phyloP scores from a whole-genome alignment of 1,140 invertebrate species.

The Samia ricini region DNA sequence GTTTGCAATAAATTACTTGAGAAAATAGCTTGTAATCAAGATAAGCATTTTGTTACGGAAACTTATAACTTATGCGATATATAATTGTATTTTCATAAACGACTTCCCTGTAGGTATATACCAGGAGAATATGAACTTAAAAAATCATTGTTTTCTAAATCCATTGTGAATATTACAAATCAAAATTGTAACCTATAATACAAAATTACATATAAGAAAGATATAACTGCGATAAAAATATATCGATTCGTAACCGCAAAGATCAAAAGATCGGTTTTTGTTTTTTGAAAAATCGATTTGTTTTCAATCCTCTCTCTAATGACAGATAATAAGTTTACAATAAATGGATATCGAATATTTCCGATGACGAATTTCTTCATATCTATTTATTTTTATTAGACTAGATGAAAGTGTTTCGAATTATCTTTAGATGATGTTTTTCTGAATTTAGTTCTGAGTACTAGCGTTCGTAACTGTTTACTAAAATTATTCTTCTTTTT shows the following conservation, averaged over 20 bases:
- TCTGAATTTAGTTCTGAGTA: constrained; percentile 4
- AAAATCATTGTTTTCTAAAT: not conserved
- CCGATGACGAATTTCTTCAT: constrained; percentile 6
- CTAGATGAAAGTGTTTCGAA: not conserved
- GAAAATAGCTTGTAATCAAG: not conserved
- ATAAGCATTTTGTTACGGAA: not conserved
- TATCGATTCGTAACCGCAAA: constrained; percentile 38
- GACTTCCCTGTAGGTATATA: not conserved
- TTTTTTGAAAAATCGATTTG: constrained; percentile 35
- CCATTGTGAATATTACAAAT: not conserved
- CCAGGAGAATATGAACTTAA: not conserved
- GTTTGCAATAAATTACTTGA: not conserved
- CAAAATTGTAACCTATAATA: constrained; percentile 14
- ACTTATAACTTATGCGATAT: not conserved
- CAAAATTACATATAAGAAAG: constrained; percentile 22
- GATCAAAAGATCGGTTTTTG: constrained; percentile 24
- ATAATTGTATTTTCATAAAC: not conserved
- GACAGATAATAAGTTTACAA: constrained; percentile 30
- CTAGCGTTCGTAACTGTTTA: not conserved
- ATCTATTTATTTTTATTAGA: constrained; percentile 8
- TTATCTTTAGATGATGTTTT: constrained; percentile 1
- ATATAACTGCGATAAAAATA: constrained; percentile 32
- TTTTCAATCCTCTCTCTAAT: constrained; percentile 35
- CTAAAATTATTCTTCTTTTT: not conserved
- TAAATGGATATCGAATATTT: constrained; percentile 18